Conservation (phyloP, 2,797 vertebrate genomes). For the Peromyscus nudipes region DNA sequence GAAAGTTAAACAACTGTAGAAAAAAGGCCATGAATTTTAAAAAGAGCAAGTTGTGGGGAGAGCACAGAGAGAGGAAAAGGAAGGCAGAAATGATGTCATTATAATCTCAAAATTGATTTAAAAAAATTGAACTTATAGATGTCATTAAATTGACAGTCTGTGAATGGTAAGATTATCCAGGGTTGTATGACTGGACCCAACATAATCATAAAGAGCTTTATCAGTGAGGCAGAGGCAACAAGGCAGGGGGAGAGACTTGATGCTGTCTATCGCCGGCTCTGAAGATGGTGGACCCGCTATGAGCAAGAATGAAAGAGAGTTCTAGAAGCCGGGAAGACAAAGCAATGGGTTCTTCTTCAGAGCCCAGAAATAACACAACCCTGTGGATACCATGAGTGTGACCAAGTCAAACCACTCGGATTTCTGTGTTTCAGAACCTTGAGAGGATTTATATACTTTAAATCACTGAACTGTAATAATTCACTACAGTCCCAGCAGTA, state of each 20-base stretch:
- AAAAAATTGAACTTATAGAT: not conserved
- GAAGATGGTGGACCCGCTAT: not conserved
- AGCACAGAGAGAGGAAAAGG: too few species aligned
- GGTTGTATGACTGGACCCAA: not conserved
- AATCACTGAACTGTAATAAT: slow-evolving; percentile 1
- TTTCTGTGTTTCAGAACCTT: slow-evolving; percentile 10
- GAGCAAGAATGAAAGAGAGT: not conserved
- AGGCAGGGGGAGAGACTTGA: not conserved
- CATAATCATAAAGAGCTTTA: not conserved
- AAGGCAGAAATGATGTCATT: not conserved
- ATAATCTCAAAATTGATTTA: not conserved
- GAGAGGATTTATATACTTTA: slow-evolving; percentile 16
- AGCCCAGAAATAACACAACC: not conserved
- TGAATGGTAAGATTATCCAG: slow-evolving; percentile 2
- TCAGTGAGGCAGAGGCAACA: not conserved
- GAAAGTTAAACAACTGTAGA: not conserved
- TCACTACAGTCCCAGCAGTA: not conserved
- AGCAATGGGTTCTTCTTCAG: not conserved
- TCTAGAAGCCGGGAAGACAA: not conserved
- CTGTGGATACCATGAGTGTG: not conserved
- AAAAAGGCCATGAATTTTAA: not conserved
- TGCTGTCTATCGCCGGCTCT: not conserved
- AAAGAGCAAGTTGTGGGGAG: not conserved
- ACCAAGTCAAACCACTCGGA: not conserved
- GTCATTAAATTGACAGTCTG: not conserved